Base-by-base conservation (phyloP, 1,140 invertebrate genomes). In the Pomacea maculata region DNA sequence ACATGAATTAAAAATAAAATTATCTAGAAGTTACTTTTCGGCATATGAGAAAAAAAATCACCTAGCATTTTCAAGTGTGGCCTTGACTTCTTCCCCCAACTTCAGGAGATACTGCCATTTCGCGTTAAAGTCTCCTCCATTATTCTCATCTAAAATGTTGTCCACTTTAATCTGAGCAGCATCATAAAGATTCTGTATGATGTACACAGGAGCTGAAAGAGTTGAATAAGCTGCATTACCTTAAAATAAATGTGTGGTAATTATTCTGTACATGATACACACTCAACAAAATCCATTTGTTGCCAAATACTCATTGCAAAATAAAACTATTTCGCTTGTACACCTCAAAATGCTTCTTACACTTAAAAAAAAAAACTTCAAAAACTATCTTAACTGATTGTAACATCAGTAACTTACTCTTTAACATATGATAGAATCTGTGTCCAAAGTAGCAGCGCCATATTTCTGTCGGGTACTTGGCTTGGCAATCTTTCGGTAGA, bases 151-250 rank as follows among this genome's bases (percentile, higher is more conserved):
- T 90, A 97, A 98, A 29, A 90, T 85, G 80, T 90, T 89, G 75
- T 97, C 96, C 0, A 95, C 96, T 17, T 95, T 94, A 93, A 98
- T 95, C 92, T 98, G 97, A 3, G 96, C 97, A 88, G 97, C 97
- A 89, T 98, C 97, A 91, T 97, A 98, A 34, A 98, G 93, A 94
- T 96, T 98, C 94, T 98, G 97, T 88, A 98, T 96, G 1, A 98
- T 95, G 90, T 98, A 98, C 21, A 98, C 92, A 0, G 96, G 96
- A 79, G 95, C 97, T 97, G 89, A 10, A 90, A 87, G 34, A n/a
- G 82, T 29, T 52, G 70, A 75, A 65, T 14, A 76, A 9, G 29
- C 11, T 61, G 21, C 15, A 10, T 77, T 65, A 25, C n/a, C 15
- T 15, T 15, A 77, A 63, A 77, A 11, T 45, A 45, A 25, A 25